Base-by-base conservation (phyloP, 23 tunicate genomes). In the Oikopleura albicans region DNA sequence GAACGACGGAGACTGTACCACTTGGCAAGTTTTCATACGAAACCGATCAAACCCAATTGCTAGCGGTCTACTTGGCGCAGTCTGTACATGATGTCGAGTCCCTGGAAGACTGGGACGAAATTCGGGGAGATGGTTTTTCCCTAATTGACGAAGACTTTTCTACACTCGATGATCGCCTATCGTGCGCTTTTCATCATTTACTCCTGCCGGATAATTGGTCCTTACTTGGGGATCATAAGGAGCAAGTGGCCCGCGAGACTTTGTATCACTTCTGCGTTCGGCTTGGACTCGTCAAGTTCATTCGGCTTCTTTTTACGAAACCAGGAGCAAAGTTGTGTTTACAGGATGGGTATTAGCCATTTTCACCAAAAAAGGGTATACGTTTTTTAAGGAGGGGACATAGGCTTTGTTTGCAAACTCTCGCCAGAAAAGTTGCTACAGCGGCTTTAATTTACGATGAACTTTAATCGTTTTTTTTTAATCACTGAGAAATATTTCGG, bases 91-190 rank as follows among this genome's bases (percentile, higher is more conserved):
- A 88, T 40, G 75, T 93, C 84, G 89, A 86, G 40, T 84, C 88
- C 37, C 66, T 93, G 66, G 98, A 93, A 84, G 98, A 93, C 40
- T 93, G 98, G 98, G 96, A 95, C 84, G 85, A 85, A 57, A 91
- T 95, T 40, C 87, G 86, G 39, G 99, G 96, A 0, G 84, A 79
- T 36, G 84, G 89, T 39, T 95, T 90, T 75, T 95, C 91, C 33
- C 88, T 95, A 16, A 88, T 76, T 39, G 76, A 91, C n/a, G 99
- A 95, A 85, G 91, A 95, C 87, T 95, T 95, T 40, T 57, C 88
- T 0, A 87, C 96, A 4, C 84, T 95, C 0, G 99, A 95, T 76
- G 92, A 95, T 38, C 86, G 99, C 40, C 83, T 95, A 31, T 91
- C 96, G 33, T 85, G 90, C 49, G 99, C 99, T 2, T 95, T 95